Percentiles rank a stretch among this genome's conserved stretches.
Conservation (phyloP, 2,797 vertebrate genomes). For the Parauchenoglanis punctatus region DNA sequence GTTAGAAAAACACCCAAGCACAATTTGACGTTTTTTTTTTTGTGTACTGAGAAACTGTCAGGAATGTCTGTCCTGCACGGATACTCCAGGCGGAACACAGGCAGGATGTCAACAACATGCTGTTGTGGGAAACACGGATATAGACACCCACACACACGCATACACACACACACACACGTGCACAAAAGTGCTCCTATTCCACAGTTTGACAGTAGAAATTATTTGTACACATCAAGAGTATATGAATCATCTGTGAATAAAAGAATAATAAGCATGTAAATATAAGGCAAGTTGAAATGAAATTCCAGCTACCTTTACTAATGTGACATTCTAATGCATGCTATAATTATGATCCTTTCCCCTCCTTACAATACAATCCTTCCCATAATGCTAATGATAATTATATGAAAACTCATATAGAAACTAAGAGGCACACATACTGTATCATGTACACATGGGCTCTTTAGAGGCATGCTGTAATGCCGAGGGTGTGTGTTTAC, state of each 20-base stretch:
- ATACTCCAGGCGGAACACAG: constrained; percentile 45
- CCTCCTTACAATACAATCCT: background rate
- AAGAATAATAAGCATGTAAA: background rate
- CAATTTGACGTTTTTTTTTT: constrained; percentile 12
- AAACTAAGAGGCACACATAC: constrained; percentile 24
- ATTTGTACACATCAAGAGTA: background rate
- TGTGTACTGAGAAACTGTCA: constrained; percentile 22
- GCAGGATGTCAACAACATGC: constrained; percentile 56
- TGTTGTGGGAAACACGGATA: constrained; percentile 39
- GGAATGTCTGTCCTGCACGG: constrained; percentile 40
- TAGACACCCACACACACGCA: constrained; percentile 25
- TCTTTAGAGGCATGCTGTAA: constrained; percentile 25
- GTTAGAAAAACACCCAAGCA: constrained; percentile 5
- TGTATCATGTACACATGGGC: constrained; percentile 32
- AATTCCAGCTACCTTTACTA: background rate
- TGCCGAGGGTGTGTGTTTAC: constrained; percentile 51
- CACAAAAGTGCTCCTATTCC: constrained; percentile 3
- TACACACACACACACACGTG: constrained; percentile 22
- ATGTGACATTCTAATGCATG: background rate
- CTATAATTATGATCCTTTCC: background rate
- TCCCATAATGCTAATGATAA: constrained; percentile 33
- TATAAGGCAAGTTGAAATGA: background rate
- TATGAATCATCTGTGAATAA: background rate
- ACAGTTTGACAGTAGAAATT: constrained; percentile 16
- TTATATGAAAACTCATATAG: constrained; percentile 17